Base-by-base conservation (phyloP, 2,888 invertebrate genomes). In the Corbicula japonica region DNA sequence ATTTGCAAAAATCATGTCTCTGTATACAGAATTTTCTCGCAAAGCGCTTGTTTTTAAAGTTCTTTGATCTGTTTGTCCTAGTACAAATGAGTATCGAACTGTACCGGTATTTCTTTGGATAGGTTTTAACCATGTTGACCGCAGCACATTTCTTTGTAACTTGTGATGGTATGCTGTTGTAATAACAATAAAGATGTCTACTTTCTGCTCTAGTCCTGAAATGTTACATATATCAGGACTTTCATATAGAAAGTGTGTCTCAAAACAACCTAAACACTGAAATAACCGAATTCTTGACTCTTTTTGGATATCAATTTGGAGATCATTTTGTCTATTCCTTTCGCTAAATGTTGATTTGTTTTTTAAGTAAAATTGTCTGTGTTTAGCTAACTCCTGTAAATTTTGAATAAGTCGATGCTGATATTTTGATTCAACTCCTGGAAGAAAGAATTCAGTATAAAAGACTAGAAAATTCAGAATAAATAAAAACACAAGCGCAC, bases 171-270 rank as follows among this genome's bases (percentile, higher is more conserved):
- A 56, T 21, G 56, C 56, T 1, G 56, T 32, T 0, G 56, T 32
- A 21, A 56, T 56, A n/a, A 56, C n/a, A n/a, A 56, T 32, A 2
- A 56, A 34, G n/a, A 56, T 56, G 28, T 56, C 56, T 35, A 56
- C 56, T 18, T 56, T 56, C 34, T 56, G 34, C 2, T 10, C 4
- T 1, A 12, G 4, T 0, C 56, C 56, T 21, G 12, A 34, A 5
- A 2, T n/a, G 56, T 56, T 56, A 34, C 56, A 56, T 32, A 56
- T 32, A 32, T 35, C 35, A n/a, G 56, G 15, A 56, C 56, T 56
- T 10, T 32, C 34, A 56, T 21, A 56, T n/a, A 21, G 32, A 34
- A 56, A 56, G 35, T 56, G 21, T 8, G 30, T 56, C 34, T 10
- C 34, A n/a, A 56, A 56, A 18, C 56, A 56, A n/a, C n/a, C n/a